Percentiles rank a stretch among this genome's conserved stretches.
Conservation (phyloP, 2,113 vertebrate species). For the Laticauda laticaudata region DNA sequence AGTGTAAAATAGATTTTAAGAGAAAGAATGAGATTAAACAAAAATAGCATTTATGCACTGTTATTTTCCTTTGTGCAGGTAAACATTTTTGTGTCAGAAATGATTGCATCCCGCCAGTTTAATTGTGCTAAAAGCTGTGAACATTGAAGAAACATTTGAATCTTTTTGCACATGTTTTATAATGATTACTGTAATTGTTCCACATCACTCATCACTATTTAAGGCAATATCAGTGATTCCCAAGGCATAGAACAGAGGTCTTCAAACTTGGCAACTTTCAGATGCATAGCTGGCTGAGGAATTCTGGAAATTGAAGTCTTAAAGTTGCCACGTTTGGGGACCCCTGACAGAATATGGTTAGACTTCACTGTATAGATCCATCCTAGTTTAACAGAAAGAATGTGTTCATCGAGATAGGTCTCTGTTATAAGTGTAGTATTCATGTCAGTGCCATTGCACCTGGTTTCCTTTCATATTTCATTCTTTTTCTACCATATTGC, state of each 20-base stretch:
- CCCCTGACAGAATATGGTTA: too few species aligned
- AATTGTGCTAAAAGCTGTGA: background rate
- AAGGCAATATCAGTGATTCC: background rate
- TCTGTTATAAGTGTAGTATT: background rate
- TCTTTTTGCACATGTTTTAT: background rate
- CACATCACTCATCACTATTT: conserved; percentile 8
- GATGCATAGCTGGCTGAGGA: too few species aligned
- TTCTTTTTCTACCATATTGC: background rate
- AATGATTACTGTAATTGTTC: background rate
- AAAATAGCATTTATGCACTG: background rate
- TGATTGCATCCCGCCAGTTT: background rate
- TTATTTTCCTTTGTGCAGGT: background rate
- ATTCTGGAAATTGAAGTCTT: too few species aligned
- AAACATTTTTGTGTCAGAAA: background rate
- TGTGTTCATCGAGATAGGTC: background rate
- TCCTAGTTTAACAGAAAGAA: background rate
- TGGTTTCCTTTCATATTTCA: background rate
- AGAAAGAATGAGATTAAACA: background rate
- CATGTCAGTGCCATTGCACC: background rate
- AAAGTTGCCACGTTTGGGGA: too few species aligned
- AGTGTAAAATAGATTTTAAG: background rate
- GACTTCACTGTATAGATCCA: background rate
- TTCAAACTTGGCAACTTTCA: too few species aligned
- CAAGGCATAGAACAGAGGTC: background rate
- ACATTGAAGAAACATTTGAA: background rate